Base-by-base conservation (phyloP, 2,888 invertebrate species). In the Acronicta psi region DNA sequence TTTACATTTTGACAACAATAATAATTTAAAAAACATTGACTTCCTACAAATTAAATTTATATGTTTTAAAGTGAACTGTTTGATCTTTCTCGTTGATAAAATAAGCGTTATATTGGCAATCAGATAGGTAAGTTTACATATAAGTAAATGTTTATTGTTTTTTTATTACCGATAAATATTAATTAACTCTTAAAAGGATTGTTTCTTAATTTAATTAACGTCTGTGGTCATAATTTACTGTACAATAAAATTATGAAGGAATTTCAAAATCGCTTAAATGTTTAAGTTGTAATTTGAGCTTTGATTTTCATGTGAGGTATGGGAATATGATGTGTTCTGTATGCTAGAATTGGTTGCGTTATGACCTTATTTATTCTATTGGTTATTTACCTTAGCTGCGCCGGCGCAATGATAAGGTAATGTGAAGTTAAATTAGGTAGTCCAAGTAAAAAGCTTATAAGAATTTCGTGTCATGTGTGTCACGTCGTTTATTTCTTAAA, bases 321-420 rank as follows among this genome's bases (percentile, higher is more conserved):
- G 44, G 49, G 18, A 45, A 49, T 49, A 34, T 44, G 44, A 49
- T 62, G 37, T 61, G 36, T 54, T 62, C 44, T 69, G 29, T 49
- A 18, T 45, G 61, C 58, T 42, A 66, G 58, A 62, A 58, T 71
- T 59, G 61, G 54, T 69, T 69, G 65, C 66, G 75, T 54, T 70
- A 63, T 73, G 53, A 38, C 81, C 80, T 56, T 77, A 75, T 81
- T 81, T 52, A 68, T 59, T 69, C 46, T 64, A 42, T 69, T 51
- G 50, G 59, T 75, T 83, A 83, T 84, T 82, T 83, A 82, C 79
- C 74, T 77, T 72, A 75, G 64, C 68, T 16, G 72, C 76, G 79
- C 72, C 66, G 69, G 69, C 71, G 68, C 65, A 66, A 63, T 73
- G 79, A 79, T 79, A 80, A 79, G 66, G 51, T 60, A 58, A 56